Conservation (phyloP, 2,113 vertebrate species). For the Ellobius talpinus region DNA sequence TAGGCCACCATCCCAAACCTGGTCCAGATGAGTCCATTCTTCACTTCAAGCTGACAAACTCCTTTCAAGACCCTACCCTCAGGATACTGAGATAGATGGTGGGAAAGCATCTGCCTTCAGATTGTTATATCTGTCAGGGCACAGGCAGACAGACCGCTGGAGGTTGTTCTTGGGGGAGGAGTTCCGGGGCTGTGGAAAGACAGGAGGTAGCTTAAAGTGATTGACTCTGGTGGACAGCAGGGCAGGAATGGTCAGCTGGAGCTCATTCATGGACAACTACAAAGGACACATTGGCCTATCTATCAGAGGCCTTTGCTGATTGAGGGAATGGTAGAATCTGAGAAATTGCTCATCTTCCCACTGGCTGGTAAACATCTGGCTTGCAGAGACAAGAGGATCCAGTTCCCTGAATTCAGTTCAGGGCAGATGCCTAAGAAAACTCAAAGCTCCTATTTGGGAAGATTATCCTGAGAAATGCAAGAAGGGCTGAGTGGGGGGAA, state of each 20-base stretch:
- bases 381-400: background rate
- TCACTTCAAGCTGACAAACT: background rate
- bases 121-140: background rate
- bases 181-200: background rate
- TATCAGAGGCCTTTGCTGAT: background rate
- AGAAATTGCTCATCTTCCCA: background rate
- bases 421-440: background rate
- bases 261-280: background rate
- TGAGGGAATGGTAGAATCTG: background rate
- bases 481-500: background rate
- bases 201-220: background rate
- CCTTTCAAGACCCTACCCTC: background rate
- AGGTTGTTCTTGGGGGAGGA: rapidly evolving
- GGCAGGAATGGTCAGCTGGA: background rate
- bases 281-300: too few species aligned
- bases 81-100: background rate
- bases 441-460: background rate
- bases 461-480: background rate
- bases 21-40: background rate
- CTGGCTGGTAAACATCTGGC: background rate
- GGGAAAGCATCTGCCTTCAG: background rate
- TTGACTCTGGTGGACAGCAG: background rate
- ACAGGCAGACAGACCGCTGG: background rate
- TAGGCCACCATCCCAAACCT: background rate
- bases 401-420: background rate